Conservation (phyloP, 64 coral and sea anemone genomes). For the Pachyseris speciosa region DNA sequence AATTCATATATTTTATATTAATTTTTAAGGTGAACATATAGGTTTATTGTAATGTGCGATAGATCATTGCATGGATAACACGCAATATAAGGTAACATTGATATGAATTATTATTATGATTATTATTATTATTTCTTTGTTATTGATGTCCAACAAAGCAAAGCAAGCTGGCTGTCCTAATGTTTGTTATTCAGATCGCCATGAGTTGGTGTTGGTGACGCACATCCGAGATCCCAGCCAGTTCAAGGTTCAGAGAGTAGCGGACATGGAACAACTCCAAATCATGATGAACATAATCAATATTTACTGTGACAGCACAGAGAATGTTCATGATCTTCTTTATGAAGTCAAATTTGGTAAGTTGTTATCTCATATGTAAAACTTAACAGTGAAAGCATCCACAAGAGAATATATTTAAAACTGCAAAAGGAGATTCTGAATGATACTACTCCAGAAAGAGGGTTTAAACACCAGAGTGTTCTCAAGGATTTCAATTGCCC, state of each 20-base stretch:
- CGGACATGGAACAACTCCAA: constrained; percentile 83
- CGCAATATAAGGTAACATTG: no score
- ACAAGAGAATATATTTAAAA: no score
- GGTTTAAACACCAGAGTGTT: no score
- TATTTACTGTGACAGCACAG: constrained; percentile 79
- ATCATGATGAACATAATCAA: constrained; percentile 95
- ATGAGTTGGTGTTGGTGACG: constrained; percentile 86
- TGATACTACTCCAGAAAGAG: no score
- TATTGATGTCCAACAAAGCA: background rate
- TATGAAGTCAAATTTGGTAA: constrained; percentile 84
- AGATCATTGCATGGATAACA: no score
- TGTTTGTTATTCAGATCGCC: constrained; percentile 74
- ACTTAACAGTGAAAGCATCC: no score
- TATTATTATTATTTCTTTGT: background rate
- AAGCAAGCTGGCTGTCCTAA: background rate
- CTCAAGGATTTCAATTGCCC: no score
- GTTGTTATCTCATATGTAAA: background rate
- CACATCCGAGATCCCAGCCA: constrained; percentile 90
- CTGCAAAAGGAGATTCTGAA: no score
- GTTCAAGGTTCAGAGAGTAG: constrained; percentile 85
- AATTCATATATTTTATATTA: no score
- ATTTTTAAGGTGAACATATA: no score
- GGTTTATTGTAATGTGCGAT: no score
- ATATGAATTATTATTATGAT: no score
- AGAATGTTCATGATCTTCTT: constrained; percentile 75